These are phyloP conservation scores for Sus cebifrons DNA, from an alignment of 2,797 vertebrate genomes.

Conservation along the genomic window DNA sequence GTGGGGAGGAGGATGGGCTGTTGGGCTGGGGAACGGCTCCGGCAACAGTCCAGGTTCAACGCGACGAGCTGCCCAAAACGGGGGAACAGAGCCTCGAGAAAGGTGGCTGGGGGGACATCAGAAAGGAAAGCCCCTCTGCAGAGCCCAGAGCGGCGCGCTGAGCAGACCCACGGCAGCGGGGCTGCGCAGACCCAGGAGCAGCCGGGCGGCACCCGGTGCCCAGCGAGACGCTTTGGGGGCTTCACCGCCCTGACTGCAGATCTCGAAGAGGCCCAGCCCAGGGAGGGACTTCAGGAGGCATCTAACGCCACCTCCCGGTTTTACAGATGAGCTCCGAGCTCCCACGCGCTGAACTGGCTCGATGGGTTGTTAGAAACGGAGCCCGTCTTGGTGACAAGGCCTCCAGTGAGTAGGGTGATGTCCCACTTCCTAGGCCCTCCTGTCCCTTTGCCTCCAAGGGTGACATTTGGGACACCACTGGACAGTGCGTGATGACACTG, in stretches of 20 bases:
- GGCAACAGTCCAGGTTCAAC: slow-evolving; percentile 87
- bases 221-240: background rate
- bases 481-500: slow-evolving; percentile 16
- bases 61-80: slow-evolving; percentile 83
- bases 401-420: background rate
- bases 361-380: background rate
- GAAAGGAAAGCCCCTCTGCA: slow-evolving; percentile 48
- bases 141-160: background rate
- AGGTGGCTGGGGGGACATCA: slow-evolving; percentile 80
- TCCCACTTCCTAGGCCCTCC: background rate
- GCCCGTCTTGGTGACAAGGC: background rate
- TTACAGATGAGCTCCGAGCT: slow-evolving; percentile 22
- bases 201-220: background rate
- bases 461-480: slow-evolving; percentile 33
- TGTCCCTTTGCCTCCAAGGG: slow-evolving; percentile 1
- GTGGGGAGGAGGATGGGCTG: slow-evolving; percentile 88
- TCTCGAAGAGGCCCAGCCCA: background rate
- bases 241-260: background rate
- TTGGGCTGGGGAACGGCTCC: slow-evolving; percentile 85
- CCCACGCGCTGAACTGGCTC: background rate
- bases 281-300: background rate
- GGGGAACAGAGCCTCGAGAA: slow-evolving; percentile 82
- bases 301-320: slow-evolving; percentile 2
- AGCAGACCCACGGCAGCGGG: background rate
- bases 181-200: background rate